phyloP scores from a whole-genome alignment of 2,888 invertebrate species.

The Drosophila subquinaria region DNA sequence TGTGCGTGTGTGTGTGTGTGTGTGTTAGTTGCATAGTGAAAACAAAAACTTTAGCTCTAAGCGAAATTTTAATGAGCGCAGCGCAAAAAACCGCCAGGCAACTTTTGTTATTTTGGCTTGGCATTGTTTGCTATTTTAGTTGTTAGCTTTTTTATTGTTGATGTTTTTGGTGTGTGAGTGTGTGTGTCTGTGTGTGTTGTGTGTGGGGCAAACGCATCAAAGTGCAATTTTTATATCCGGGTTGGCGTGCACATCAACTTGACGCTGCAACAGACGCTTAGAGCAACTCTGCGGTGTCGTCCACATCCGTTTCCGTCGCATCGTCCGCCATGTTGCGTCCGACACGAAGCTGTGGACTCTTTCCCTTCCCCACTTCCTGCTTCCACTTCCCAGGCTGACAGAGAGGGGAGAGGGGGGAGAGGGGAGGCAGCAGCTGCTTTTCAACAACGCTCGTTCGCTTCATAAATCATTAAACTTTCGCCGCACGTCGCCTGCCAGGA shows the following conservation, averaged over 20 bases:
- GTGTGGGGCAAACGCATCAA: slow-evolving; percentile 62
- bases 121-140: slow-evolving; percentile 65
- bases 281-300: slow-evolving; percentile 45
- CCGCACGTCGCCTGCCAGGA: slow-evolving; percentile 63
- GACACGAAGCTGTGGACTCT: slow-evolving; percentile 16
- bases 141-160: slow-evolving; percentile 28
- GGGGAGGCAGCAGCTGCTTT: slow-evolving; percentile 51
- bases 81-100: slow-evolving; percentile 57
- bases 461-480: slow-evolving; percentile 81
- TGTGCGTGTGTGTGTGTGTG: slow-evolving; percentile 6
- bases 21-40: slow-evolving; percentile 40
- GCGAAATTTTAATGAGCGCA: slow-evolving; percentile 76
- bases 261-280: slow-evolving; percentile 20
- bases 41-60: slow-evolving; percentile 58
- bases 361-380: too few species aligned
- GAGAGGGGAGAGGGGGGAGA: not conserved
- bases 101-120: slow-evolving; percentile 70
- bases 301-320: slow-evolving; percentile 62
- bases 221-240: slow-evolving; percentile 79
- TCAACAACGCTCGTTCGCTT: slow-evolving; percentile 61
- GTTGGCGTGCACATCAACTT: slow-evolving; percentile 54
- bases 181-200: slow-evolving; percentile 13
- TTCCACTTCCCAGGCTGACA: not conserved
- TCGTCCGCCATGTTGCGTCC: slow-evolving; percentile 45
- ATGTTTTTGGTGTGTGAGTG: slow-evolving; percentile 10